Evolutionary conservation across 2,888 invertebrate genomes (phyloP).

Genomic region (Nymphalis urticae): DNA sequence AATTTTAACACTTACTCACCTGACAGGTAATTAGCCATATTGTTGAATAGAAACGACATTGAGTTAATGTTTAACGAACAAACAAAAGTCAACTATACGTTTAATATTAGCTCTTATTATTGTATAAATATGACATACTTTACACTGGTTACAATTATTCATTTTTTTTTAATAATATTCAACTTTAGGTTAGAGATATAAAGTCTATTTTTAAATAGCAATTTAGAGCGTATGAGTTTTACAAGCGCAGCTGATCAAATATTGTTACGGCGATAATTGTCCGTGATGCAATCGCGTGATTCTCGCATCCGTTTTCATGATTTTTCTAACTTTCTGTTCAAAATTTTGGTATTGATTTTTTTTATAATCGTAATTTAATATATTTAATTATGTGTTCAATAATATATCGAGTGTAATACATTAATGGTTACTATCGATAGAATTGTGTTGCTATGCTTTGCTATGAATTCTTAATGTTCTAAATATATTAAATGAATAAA

Average conservation of each 20-base stretch:
- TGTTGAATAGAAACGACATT: conserved; percentile 61
- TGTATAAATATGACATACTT: conserved; percentile 49
- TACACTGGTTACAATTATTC: conserved; percentile 42
- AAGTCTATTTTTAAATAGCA: conserved; percentile 41
- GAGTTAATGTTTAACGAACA: conserved; percentile 66
- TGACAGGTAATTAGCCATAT: conserved; percentile 60
- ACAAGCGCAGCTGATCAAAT: conserved; percentile 79
- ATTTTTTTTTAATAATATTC: conserved; percentile 36
- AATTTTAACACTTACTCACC: conserved; percentile 51
- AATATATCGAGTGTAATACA: too few species aligned
- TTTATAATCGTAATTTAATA: not conserved
- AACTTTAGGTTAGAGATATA: conserved; percentile 28
- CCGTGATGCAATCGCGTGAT: conserved; percentile 78
- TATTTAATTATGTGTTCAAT: not conserved
- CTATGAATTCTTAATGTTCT: too few species aligned
- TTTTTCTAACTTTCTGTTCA: conserved; percentile 37
- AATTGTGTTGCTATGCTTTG: too few species aligned
- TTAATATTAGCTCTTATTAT: conserved; percentile 48
- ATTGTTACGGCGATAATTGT: conserved; percentile 79
- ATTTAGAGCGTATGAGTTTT: conserved; percentile 48
- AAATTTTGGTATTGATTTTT: not conserved
- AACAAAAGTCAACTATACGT: conserved; percentile 50
- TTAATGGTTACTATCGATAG: too few species aligned
- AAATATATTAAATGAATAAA: too few species aligned
- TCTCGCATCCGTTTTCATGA: conserved; percentile 49